phyloP scores from a whole-genome alignment of 2,888 invertebrate species.

The Drosophila gaucha region DNA sequence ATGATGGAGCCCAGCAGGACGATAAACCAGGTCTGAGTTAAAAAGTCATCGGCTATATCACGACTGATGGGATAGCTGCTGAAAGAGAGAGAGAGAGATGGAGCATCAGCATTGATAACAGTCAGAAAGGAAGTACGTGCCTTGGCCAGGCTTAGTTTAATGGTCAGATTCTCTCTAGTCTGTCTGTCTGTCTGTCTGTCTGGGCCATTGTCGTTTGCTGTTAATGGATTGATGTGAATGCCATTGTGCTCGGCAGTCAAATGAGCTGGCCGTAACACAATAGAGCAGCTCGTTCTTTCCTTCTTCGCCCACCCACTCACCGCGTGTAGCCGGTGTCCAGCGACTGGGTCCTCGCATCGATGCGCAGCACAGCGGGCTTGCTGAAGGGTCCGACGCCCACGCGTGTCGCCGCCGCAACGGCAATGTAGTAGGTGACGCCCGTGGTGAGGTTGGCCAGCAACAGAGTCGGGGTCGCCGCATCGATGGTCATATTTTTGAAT shows the following conservation, averaged over 20 bases:
- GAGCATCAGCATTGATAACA: conserved; percentile 46
- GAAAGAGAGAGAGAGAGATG: conserved; percentile 25
- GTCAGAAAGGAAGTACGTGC: conserved; percentile 64
- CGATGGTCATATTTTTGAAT: conserved; percentile 90
- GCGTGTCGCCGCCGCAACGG: conserved; percentile 92
- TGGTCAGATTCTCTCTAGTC: conserved; percentile 40
- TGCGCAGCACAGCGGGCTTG: conserved; percentile 88
- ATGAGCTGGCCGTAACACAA: conserved; percentile 63
- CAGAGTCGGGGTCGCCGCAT: conserved; percentile 89
- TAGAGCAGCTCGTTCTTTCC: conserved; percentile 18
- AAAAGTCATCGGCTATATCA: conserved; percentile 89
- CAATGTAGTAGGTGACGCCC: conserved; percentile 92
- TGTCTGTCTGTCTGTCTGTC: background rate
- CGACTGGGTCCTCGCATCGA: conserved; percentile 87
- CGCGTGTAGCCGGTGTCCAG: conserved; percentile 85
- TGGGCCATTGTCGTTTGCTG: conserved; percentile 73
- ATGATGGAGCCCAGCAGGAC: conserved; percentile 93
- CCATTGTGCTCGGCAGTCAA: conserved; percentile 69
- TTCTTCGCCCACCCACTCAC: conserved; percentile 48
- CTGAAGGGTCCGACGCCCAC: conserved; percentile 93
- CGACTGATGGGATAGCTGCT: conserved; percentile 86
- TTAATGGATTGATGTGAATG: conserved; percentile 80
- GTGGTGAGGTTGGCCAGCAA: conserved; percentile 92
- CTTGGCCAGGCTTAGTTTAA: conserved; percentile 73
- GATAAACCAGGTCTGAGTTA: conserved; percentile 96